Evolutionary conservation across 2,888 invertebrate species (phyloP), one percentile per base, ranked within the genome.

Genomic region (Anarsia innoxiella): DNA sequence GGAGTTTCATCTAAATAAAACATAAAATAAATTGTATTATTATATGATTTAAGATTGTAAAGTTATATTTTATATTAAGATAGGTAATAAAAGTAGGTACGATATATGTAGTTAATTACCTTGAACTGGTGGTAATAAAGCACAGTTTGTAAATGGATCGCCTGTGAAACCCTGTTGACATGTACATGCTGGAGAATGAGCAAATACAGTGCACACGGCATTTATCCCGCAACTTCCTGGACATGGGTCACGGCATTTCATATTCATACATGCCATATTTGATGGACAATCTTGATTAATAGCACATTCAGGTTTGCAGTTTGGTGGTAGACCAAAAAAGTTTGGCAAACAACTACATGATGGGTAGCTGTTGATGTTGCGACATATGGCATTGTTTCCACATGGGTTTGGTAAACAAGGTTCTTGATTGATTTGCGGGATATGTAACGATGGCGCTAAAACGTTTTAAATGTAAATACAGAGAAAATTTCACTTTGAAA

Each of bases 401-500:
- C 92, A 92, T 6, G 91, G 91, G 26, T 87, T 89, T 23, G 91
- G 91, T n/a, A 87, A 49, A 48, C 91, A 92, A 2, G 92, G 92
- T 64, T 92, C 87, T 42, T 59, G 67, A 14, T 72, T 56, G 40
- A 76, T 71, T 45, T 84, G 82, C 31, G 68, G 67, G 37, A 54
- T 46, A 39, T 56, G 43, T 31, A 64, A 57, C 12, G 61, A 34
- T 40, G 62, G 56, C 42, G 73, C 79, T 67, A 52, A 48, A 70
- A 65, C n/a, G 19, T 19, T 19, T 19, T 19, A n/a, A n/a, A n/a
- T n/a, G n/a, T 19, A 19, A 19, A 19, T 3, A 19, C 19, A 19
- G 19, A 8, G 19, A 5, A 19, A 19, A 19, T 19, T 19, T 19
- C 19, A 19, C 4, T 5, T 8, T 19, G 19, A 19, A 5, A 19